Conservation (phyloP, 2,888 invertebrate genomes). For the Sarcophaga variegata region DNA sequence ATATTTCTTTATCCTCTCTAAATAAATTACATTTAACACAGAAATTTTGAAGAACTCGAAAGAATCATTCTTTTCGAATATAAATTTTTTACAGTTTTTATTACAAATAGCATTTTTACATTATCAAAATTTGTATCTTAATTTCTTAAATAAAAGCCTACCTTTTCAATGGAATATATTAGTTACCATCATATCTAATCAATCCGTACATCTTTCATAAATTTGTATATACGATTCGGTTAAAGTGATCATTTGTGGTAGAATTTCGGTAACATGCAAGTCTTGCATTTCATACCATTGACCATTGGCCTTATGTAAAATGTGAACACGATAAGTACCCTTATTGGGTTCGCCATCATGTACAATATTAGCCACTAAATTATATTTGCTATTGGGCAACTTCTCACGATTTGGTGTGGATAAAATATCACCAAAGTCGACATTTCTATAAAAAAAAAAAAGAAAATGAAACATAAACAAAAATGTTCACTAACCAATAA, state of each 20-base stretch:
- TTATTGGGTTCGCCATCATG: constrained; percentile 98
- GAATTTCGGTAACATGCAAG: constrained; percentile 97
- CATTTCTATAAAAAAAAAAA: constrained; percentile 87
- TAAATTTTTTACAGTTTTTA: neutral
- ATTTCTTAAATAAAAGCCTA: too few relatives aligned
- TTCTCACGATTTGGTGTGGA: constrained; percentile 91
- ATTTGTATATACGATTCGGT: constrained; percentile 99
- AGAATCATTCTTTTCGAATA: too few relatives aligned
- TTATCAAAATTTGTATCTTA: too few relatives aligned
- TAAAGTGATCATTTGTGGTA: constrained; percentile 99
- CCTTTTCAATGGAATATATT: too few relatives aligned
- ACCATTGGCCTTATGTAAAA: constrained; percentile 92
- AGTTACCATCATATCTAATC: neutral
- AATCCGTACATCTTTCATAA: constrained; percentile 83
- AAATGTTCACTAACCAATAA: neutral
- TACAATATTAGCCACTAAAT: constrained; percentile 98
- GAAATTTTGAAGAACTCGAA: too few relatives aligned
- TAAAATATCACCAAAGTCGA: constrained; percentile 97
- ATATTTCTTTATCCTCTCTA: neutral
- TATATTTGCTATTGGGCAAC: constrained; percentile 94
- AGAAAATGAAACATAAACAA: neutral
- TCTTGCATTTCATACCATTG: constrained; percentile 98
- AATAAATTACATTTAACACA: too few relatives aligned
- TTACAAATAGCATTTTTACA: neutral
- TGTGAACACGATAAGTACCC: constrained; percentile 97